Evolutionary conservation across 2,797 vertebrate species (phyloP).

Genomic region (Sebastiscus tertius): DNA sequence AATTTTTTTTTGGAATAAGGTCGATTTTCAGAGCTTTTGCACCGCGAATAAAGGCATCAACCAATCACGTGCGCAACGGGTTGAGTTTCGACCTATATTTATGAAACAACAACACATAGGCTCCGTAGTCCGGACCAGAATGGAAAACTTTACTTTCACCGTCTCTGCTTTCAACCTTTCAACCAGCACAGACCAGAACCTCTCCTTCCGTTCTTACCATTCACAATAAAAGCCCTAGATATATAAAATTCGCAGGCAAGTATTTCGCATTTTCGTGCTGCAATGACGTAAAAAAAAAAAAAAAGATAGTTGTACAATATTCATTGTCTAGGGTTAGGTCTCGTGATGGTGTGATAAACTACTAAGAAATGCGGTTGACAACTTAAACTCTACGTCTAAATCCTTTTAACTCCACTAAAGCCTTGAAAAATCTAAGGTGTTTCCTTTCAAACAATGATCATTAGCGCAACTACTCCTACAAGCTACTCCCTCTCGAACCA

Average conservation of each 20-base stretch:
- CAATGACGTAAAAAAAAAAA: background rate
- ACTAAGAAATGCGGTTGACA: background rate
- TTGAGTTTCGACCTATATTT: too few species aligned
- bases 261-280: rapidly evolving
- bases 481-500: conserved; percentile 5
- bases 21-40: too few species aligned
- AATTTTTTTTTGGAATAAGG: too few species aligned
- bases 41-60: too few species aligned
- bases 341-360: background rate
- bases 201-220: too few species aligned
- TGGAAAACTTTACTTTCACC: too few species aligned
- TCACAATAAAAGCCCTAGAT: too few species aligned
- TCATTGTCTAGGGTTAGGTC: background rate
- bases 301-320: background rate
- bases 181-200: too few species aligned
- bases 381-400: background rate
- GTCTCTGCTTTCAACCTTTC: too few species aligned
- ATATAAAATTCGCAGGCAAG: too few species aligned
- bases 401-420: background rate
- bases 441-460: conserved; percentile 24
- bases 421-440: conserved; percentile 1
- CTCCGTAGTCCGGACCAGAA: too few species aligned
- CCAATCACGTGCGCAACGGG: rapidly evolving
- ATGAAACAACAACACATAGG: too few species aligned
- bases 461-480: conserved; percentile 11